Base-by-base conservation (phyloP, 2,113 vertebrate species). In the Crotalus horridus region DNA sequence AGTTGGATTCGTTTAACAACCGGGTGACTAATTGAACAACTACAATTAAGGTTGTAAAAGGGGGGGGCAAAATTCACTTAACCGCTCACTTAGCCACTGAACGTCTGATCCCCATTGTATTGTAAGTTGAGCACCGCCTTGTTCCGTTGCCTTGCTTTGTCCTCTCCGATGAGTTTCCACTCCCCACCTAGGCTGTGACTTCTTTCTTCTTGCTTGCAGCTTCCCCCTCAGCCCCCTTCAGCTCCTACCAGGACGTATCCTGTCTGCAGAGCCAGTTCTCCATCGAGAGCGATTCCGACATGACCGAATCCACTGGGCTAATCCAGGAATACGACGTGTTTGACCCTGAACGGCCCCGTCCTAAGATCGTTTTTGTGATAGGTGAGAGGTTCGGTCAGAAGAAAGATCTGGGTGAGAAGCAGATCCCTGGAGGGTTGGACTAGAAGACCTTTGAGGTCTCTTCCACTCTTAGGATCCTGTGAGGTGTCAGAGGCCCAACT, bases 281-380 rank as follows among this genome's bases (percentile, higher is more conserved):
- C 86, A 98, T 98, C 29, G 97, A 98, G 91, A 98, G 97, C n/a
- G 97, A 98, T 93, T 97, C 97, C 0, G 97, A 97, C 61, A 97
- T 98, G 97, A 97, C 97, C 0, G 97, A 98, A 90, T 96, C 96
- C 48, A 95, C 96, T 2, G 97, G 97, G 8, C 94, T 98, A 20
- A 97, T 97, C 88, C 97, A 98, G 92, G 97, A 98, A 88, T 97
- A 97, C 39, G 96, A 98, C 3, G 95, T 97, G 1, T 98, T 98
- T 89, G 96, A 97, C 91, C 97, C 97, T 26, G 91, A 90, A 64
- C 96, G 94, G 53, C 93, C 96, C 51, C 95, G 96, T 6, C 97
- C 97, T 0, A 96, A 96, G 92, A 97, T 98, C 74, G 95, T 98
- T 89, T 98, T 98, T 89, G 95, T 98, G 39, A 97, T 97, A 55